Conservation (phyloP, 1,140 invertebrate genomes). For the Caerostris darwini region DNA sequence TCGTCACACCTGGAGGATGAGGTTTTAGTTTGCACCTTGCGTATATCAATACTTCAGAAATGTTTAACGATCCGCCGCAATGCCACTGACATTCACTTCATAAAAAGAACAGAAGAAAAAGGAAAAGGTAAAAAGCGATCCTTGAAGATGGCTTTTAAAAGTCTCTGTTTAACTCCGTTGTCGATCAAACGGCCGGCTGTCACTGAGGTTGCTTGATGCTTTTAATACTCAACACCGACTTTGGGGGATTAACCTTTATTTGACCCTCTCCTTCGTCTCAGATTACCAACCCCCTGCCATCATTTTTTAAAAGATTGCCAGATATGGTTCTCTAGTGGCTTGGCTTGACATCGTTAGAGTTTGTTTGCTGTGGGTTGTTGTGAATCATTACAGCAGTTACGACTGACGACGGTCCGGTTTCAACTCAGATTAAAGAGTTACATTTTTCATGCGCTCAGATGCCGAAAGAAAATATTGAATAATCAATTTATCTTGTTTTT, state of each 20-base stretch:
- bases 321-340: conserved; percentile 25
- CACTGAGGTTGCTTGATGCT: conserved; percentile 51
- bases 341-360: conserved; percentile 29
- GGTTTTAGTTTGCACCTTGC: conserved; percentile 33
- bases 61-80: conserved; percentile 38
- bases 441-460: not conserved
- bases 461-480: not conserved
- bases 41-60: conserved; percentile 62
- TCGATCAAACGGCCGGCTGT: conserved; percentile 71
- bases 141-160: conserved; percentile 19
- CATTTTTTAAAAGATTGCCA: conserved; percentile 62
- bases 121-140: not conserved
- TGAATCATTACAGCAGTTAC: conserved; percentile 52
- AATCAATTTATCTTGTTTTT: not conserved
- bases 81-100: conserved; percentile 57
- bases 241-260: conserved; percentile 66
- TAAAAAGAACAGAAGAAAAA: conserved; percentile 14
- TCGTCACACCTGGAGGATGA: conserved; percentile 42
- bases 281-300: conserved; percentile 61
- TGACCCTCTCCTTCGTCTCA: conserved; percentile 62
- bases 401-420: not conserved
- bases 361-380: conserved; percentile 50
- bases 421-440: not conserved
- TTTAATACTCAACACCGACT: conserved; percentile 70
- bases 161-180: conserved; percentile 52